Conservation (phyloP, 2,888 invertebrate species). For the Aspidapion aeneum region DNA sequence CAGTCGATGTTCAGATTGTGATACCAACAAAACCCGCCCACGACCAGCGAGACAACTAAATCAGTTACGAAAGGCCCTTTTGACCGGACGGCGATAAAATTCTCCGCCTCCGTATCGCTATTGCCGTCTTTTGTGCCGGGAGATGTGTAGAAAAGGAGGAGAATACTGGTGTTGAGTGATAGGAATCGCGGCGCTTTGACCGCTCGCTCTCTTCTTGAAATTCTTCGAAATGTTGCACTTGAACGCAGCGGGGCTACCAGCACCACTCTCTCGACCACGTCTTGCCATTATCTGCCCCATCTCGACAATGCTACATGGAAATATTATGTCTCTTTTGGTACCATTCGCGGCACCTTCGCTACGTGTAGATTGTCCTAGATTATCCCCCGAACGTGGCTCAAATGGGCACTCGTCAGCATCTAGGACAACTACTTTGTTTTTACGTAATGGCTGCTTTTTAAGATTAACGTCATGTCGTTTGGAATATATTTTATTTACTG, state of each 20-base stretch:
- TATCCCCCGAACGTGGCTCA: not conserved
- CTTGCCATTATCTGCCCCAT: not conserved
- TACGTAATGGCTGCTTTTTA: no score
- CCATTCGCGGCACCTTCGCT: not conserved
- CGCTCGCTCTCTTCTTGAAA: not conserved
- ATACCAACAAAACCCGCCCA: conserved; percentile 49
- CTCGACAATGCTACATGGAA: not conserved
- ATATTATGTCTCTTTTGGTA: not conserved
- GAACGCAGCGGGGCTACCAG: not conserved
- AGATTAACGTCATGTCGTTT: no score
- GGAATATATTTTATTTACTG: no score
- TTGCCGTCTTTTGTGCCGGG: not conserved
- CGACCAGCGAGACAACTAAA: conserved; percentile 49
- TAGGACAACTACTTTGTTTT: not conserved
- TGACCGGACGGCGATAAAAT: not conserved
- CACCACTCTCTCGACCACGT: not conserved
- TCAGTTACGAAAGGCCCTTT: conserved; percentile 30
- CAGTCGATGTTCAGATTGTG: not conserved
- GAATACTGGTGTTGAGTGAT: not conserved
- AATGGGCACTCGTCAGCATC: not conserved
- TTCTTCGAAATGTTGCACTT: not conserved
- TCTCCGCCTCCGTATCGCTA: not conserved
- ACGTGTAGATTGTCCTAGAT: not conserved
- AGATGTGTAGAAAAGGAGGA: not conserved
- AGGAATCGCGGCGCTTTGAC: not conserved